Base-by-base conservation (phyloP, 2,113 vertebrate genomes). In the Archocentrus centrarchus region DNA sequence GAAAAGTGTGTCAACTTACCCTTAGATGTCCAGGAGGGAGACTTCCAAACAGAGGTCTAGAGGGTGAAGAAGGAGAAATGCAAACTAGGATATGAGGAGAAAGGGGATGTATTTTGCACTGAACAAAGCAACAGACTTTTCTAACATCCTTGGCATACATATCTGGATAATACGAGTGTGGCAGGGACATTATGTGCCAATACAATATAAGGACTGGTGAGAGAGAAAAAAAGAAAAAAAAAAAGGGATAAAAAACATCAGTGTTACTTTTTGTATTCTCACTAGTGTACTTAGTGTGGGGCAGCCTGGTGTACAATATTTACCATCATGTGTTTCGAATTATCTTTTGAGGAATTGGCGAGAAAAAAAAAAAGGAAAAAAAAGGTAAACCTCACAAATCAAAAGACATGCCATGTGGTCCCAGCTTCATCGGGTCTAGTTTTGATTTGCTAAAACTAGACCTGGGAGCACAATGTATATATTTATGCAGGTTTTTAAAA, bases 401-500 rank as follows among this genome's bases (percentile, higher is more conserved):
- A 98, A 98, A 94, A 86, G 91, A 94, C 94, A 96, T 96, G 97
- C 97, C 97, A 97, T 97, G 97, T 97, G 96, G 97, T 98, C 97
- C 97, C 97, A 96, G 98, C 98, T 99, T 98, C 97, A 94, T 97
- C 94, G 96, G 98, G 97, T 97, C 97, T 96, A 96, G 96, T 97
- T 98, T 98, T 97, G 96, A 96, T 98, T 98, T 97, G 95, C 95
- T 94, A 97, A 97, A 97, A 98, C 97, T 97, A 97, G 97, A 97
- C 97, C 98, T 96, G 96, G 98, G 97, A 99, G 97, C 98, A 99
- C 98, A 99, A 99, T 99, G 98, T 99, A 99, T 96, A 99, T 99
- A 99, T 97, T 98, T 98, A 98, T 98, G 98, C 98, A 99, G 98
- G 98, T 99, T 99, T 99, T 99, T 99, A 99, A 99, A 95, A 96